Evolutionary conservation across 37 sponge, comb jelly and placozoan genomes (phyloP), one percentile per base, ranked within the genome.

Genomic region (Hexactinellida sp.): DNA sequence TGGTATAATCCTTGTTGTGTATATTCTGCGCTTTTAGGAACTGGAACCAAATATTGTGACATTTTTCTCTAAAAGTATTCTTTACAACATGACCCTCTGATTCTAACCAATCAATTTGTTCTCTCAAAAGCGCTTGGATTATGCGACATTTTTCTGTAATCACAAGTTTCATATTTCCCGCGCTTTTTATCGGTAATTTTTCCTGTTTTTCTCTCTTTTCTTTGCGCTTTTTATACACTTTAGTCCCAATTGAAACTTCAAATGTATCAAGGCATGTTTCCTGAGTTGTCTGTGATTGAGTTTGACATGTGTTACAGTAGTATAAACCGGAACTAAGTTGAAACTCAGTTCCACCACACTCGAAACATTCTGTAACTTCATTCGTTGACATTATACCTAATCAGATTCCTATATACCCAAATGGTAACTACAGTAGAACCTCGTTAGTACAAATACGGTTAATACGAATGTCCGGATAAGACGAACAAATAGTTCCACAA

Each of bases 31-130:
- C 34, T 63, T 63, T 28, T 28, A 63, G 13, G 3, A 63, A 28
- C 34, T 23, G 76, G 34, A 63, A 63, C 76, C 76, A 63, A 32
- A 63, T 63, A 3, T 63, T 23, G 28, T 23, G 21, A n/a, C 76
- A 63, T 7, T 21, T 63, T 25, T 63, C 32, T 7, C 76, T 10
- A 63, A 63, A 63, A 25, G 21, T 63, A 1, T n/a, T 47, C 30
- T 63, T 63, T 32, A 1, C 19, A 10, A 63, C 34, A 1, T 63
- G 21, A 10, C 76, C 76, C 30, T 63, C 76, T n/a, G 76, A 63
- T 28, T 63, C 76, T 23, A 63, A 28, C 76, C 76, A 63, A 63
- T 63, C 76, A 63, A 63, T 63, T 63, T 63, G 76, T 23, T 63
- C 76, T n/a, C 30, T 63, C 76, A 63, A 63, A 23, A 63, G 76